A percentile compares a stretch with the other conserved stretches of the same genome.
These are phyloP conservation scores for Andrena hattorfiana DNA, from an alignment of 2,888 invertebrate genomes.

Conservation along the genomic window DNA sequence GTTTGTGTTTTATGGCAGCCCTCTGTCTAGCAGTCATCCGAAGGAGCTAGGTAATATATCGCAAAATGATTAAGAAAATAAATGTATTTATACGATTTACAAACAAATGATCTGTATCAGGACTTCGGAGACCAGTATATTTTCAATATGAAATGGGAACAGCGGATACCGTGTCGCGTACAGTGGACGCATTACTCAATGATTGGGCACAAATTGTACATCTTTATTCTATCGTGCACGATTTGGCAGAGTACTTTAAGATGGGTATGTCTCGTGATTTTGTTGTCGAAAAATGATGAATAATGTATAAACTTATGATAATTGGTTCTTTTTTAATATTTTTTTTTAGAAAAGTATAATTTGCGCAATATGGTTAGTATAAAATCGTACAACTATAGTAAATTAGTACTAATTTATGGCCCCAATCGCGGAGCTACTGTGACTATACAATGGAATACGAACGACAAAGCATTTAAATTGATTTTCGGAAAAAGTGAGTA, in stretches of 20 bases:
- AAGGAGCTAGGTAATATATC: constrained; percentile 90
- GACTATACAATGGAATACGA: constrained; percentile 92
- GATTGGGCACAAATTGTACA: constrained; percentile 98
- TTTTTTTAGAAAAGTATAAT: constrained; percentile 88
- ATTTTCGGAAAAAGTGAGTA: constrained; percentile 86
- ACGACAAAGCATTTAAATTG: constrained; percentile 91
- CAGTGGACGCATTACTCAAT: constrained; percentile 93
- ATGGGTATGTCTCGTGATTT: constrained; percentile 86
- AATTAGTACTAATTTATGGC: constrained; percentile 95
- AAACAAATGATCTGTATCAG: constrained; percentile 81
- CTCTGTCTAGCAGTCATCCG: constrained; percentile 91
- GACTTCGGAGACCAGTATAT: constrained; percentile 94
- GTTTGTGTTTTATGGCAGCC: constrained; percentile 94
- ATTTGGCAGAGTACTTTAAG: constrained; percentile 92
- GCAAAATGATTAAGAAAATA: not conserved
- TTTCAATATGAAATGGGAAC: constrained; percentile 96
- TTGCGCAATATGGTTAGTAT: constrained; percentile 91
- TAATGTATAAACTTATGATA: not conserved
- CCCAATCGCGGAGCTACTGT: constrained; percentile 93
- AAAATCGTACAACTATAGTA: constrained; percentile 96
- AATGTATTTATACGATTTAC: not conserved
- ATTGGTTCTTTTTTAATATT: constrained; percentile 61
- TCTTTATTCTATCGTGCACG: constrained; percentile 93
- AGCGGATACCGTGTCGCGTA: constrained; percentile 91
- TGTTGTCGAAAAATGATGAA: not conserved